A percentile compares a stretch with the other conserved stretches of the same genome.
phyloP scores from a whole-genome alignment of 2,113 vertebrate species.

The Dicrurus megarhynchus region DNA sequence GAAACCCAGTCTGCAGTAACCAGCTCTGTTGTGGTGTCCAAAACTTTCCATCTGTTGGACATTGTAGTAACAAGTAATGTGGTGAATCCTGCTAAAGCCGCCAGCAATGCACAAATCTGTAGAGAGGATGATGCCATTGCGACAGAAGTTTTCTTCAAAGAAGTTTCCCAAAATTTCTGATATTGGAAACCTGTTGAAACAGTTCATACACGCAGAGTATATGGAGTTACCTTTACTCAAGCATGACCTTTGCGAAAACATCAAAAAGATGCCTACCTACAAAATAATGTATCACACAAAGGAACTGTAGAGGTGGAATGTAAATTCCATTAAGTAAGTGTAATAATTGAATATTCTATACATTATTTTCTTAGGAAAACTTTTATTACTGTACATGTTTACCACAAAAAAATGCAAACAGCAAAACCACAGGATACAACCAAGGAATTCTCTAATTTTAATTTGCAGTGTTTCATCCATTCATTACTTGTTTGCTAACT shows the following conservation, averaged over 20 bases:
- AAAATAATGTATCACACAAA: neutral
- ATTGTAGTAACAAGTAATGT: conserved; percentile 69
- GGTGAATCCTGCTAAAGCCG: conserved; percentile 75
- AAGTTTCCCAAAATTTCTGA: neutral
- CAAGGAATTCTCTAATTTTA: neutral
- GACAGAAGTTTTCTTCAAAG: neutral
- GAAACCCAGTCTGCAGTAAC: conserved; percentile 68
- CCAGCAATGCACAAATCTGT: conserved; percentile 72
- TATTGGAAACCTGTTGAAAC: conserved; percentile 10
- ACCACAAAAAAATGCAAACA: neutral
- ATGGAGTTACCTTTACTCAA: neutral
- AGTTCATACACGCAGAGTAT: neutral
- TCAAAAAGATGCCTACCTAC: neutral
- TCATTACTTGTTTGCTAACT: neutral
- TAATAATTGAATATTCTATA: neutral
- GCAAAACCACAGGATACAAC: neutral
- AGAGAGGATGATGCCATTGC: conserved; percentile 56
- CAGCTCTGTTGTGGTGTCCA: conserved; percentile 36
- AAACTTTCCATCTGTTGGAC: conserved; percentile 76
- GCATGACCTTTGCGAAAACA: neutral
- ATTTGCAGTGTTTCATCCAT: neutral
- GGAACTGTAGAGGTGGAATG: neutral
- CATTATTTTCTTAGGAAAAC: neutral
- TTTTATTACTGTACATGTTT: neutral
- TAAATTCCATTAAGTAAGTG: neutral